phyloP scores from a whole-genome alignment of 2,113 vertebrate species.

The Notothenia coriiceps region DNA sequence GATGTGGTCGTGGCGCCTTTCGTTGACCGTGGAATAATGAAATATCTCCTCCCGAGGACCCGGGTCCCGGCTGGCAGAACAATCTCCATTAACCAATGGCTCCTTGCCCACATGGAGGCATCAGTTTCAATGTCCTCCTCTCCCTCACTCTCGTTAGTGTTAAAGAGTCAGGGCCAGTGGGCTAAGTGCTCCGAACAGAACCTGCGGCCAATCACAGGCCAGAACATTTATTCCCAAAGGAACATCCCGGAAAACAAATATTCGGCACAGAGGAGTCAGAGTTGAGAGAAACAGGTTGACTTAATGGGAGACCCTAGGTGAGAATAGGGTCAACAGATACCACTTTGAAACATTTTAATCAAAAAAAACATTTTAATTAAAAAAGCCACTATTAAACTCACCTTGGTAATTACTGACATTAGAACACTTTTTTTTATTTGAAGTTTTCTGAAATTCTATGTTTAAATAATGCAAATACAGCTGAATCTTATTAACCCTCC shows the following conservation, averaged over 20 bases:
- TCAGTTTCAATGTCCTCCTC: slow-evolving; percentile 44
- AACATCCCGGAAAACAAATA: background rate
- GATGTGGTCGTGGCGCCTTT: slow-evolving; percentile 28
- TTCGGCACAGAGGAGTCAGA: background rate
- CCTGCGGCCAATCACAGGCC: background rate
- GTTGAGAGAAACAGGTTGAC: background rate
- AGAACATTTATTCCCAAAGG: background rate
- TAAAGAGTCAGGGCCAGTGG: background rate
- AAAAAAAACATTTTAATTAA: too few species aligned
- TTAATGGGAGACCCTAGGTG: too few species aligned
- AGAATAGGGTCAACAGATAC: too few species aligned
- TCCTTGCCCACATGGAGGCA: slow-evolving; percentile 45
- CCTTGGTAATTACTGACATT: too few species aligned
- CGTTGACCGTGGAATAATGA: slow-evolving; percentile 53
- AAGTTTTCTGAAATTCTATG: too few species aligned
- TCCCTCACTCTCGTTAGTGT: slow-evolving; percentile 24
- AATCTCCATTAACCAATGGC: slow-evolving; percentile 67
- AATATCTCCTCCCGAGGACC: slow-evolving; percentile 51
- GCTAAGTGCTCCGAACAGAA: background rate
- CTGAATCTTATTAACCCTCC: too few species aligned
- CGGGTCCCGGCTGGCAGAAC: slow-evolving; percentile 38
- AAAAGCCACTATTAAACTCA: too few species aligned
- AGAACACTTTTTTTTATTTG: too few species aligned
- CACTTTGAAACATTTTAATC: too few species aligned
- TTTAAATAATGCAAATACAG: too few species aligned